Base-by-base conservation (phyloP, 2,888 invertebrate species). In the Glyphotaelius pellucidus region DNA sequence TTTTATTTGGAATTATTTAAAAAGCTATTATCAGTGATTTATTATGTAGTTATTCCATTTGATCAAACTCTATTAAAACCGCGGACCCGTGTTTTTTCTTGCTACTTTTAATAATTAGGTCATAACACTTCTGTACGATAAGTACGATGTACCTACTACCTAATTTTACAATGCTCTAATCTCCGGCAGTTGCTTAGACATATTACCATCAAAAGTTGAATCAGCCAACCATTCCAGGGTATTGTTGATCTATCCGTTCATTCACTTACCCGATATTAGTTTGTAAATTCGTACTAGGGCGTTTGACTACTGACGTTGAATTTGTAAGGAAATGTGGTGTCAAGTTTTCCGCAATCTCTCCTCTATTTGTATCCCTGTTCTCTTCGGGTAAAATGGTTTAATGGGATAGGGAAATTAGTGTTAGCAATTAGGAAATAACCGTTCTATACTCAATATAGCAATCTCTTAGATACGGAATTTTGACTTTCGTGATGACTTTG, bases 231-330 rank as follows among this genome's bases (percentile, higher is more conserved):
- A 67, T 67, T 67, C 67, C 67, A n/a, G 25, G 67, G 88, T n/a
- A 89, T 79, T 89, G 80, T 79, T 79, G 32, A 31, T 79, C 88
- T 11, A 83, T 38, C 35, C 35, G 19, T 47, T 86, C 15, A 79
- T 32, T 32, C 31, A 88, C 42, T n/a, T n/a, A 42, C 86, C 35
- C 79, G 88, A 89, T 31, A 89, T 80, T 89, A 89, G 88, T 89
- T 89, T 89, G 79, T 80, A 80, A 32, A 79, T 79, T 89, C 15
- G 88, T 35, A 89, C 79, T 89, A 35, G 79, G 42, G 38, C 52
- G 52, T 80, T 79, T 25, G 35, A 15, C 47, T 42, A 47, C 52
- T 30, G 86, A 86, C 12, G 88, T 89, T 38, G 88, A 31, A n/a
- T 67, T 87, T 87, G 52, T 52, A 30, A 89, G 88, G 79, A 89